phyloP scores from a whole-genome alignment of 2,888 invertebrate genomes.

The Eretmocerus hayati region DNA sequence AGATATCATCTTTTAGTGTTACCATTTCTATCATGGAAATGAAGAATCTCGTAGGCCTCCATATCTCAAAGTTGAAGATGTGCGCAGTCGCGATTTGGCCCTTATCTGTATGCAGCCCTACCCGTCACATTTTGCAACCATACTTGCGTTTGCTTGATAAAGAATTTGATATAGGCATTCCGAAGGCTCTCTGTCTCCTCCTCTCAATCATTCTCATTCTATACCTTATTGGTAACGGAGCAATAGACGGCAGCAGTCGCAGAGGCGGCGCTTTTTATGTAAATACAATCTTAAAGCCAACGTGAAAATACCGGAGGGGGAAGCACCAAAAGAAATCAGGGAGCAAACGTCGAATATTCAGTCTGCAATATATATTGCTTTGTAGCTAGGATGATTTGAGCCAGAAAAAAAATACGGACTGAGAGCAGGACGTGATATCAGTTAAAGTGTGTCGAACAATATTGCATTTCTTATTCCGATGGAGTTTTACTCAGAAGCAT shows the following conservation, averaged over 20 bases:
- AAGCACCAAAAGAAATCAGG: conserved; percentile 12
- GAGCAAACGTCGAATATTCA: conserved; percentile 14
- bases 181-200: conserved; percentile 27
- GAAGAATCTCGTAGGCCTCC: no score
- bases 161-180: conserved; percentile 44
- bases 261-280: conserved; percentile 36
- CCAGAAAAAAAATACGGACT: not conserved
- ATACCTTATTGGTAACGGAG: not conserved
- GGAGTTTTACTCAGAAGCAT: no score
- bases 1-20: no score
- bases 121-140: no score
- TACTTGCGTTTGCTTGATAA: conserved; percentile 35
- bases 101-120: no score
- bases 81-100: no score
- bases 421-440: no score
- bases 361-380: conserved; percentile 3
- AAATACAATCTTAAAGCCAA: conserved; percentile 30
- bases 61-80: no score
- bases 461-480: no score
- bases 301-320: conserved; percentile 6
- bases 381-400: not conserved
- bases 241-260: conserved; percentile 1
- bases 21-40: no score
- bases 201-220: no score
- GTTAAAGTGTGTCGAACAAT: no score